A percentile compares a stretch with the other conserved stretches of the same genome.
Evolutionary conservation across 2,113 vertebrate species (phyloP).

Genomic region (Aspiorhynchus laticeps): DNA sequence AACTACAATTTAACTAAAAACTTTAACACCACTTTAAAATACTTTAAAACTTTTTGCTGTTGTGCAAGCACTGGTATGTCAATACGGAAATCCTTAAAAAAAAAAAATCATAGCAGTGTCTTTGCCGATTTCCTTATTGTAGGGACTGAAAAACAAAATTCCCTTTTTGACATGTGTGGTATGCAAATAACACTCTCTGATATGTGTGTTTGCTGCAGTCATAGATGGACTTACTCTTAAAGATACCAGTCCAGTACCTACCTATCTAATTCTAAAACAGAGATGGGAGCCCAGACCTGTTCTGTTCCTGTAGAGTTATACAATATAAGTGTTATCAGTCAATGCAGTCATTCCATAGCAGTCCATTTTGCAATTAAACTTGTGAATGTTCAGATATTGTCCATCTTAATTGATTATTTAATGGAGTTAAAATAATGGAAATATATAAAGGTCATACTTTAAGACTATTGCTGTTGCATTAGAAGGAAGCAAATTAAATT

Average conservation of each 20-base stretch:
- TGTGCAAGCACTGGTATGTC: neutral
- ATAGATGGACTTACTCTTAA: neutral
- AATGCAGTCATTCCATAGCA: neutral
- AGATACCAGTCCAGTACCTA: neutral
- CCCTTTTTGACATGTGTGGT: neutral
- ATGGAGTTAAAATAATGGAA: too few species aligned
- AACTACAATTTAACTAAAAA: neutral
- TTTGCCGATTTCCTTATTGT: neutral
- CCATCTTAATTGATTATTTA: neutral
- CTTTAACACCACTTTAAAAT: neutral
- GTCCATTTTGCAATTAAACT: neutral
- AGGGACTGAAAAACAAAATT: neutral
- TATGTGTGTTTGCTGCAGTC: neutral
- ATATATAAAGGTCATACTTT: neutral
- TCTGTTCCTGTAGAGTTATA: neutral
- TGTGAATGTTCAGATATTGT: neutral
- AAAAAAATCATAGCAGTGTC: neutral
- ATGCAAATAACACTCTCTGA: neutral
- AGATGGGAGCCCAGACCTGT: neutral
- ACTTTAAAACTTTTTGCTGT: too few species aligned
- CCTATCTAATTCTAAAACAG: neutral
- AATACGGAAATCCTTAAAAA: neutral
- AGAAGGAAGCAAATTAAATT: too few species aligned
- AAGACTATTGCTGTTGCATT: neutral
- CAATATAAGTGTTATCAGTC: neutral